Evolutionary conservation across 1,140 invertebrate genomes (phyloP), one percentile per base, ranked within the genome.

Genomic region (Coelopa frigida): DNA sequence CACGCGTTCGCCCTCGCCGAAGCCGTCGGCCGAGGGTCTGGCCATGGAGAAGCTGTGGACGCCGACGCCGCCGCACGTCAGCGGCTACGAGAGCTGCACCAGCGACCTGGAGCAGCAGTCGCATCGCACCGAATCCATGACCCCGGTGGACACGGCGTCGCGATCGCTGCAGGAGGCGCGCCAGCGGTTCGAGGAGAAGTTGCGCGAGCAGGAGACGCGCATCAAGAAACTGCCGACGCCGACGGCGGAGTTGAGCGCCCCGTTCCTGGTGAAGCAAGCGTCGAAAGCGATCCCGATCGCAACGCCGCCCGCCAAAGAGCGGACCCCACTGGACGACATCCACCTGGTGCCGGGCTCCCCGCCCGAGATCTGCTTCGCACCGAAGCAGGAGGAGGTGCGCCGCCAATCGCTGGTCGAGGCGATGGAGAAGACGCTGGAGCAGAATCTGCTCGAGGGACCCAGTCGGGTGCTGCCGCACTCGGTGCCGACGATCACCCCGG

Each of bases 31-130:
- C 0, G 78, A 81, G 56, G 78, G 68, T 3, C 49, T 81, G 40
- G 70, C 73, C 10, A 81, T 82, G 78, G 79, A 82, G 46, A 81
- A 79, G 58, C 59, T 78, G 0, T 81, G 80, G 79, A 56, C 49
- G 6, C 43, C 55, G 10, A 56, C 49, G 6, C 43, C 55, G 10
- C 46, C 33, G 50, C 55, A 56, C 3, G 51, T 54, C n/a, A 41
- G 48, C 4, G 53, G 58, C 11, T 57, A 58, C 32, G 50, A 51
- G 17, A 40, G 40, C 20, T 20, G 29, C 21, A 33, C 53, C 2
- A 52, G 54, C 14, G 61, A 63, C 37, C 41, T 54, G 4, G 61
- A 64, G 23, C 56, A 57, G 17, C 20, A 45, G 20, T 51, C 57
- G 45, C 46, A 42, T 1, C 22, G 32, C 24, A 15, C 18, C 3